Conservation (phyloP, 2,797 vertebrate species). For the Petrocephalus schoutedeni region DNA sequence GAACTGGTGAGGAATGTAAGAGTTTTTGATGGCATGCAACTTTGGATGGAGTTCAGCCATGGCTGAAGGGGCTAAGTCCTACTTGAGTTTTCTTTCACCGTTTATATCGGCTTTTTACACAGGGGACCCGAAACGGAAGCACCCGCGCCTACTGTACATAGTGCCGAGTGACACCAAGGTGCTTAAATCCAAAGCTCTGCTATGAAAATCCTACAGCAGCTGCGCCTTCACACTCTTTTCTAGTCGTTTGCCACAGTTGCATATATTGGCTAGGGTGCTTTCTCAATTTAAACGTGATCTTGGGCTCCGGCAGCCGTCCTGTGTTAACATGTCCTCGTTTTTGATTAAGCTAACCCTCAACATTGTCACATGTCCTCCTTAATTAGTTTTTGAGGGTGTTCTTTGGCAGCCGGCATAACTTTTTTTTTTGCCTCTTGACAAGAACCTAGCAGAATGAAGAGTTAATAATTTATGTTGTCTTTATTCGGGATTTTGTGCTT, state of each 20-base stretch:
- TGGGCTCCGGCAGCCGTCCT: slow-evolving; percentile 4
- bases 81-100: neutral
- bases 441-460: slow-evolving; percentile 15
- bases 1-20: neutral
- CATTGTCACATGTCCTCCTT: neutral
- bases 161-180: slow-evolving; percentile 19
- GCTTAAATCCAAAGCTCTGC: neutral
- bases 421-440: slow-evolving; percentile 24
- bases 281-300: neutral
- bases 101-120: neutral
- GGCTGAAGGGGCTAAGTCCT: slow-evolving; percentile 36
- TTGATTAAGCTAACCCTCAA: slow-evolving; percentile 34
- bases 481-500: slow-evolving; percentile 31
- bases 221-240: neutral
- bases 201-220: neutral
- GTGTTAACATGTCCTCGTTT: slow-evolving; percentile 36
- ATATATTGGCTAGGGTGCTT: neutral
- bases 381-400: slow-evolving; percentile 21
- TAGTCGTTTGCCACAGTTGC: neutral
- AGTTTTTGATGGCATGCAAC: neutral
- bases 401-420: slow-evolving; percentile 33
- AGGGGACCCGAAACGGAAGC: slow-evolving; percentile 48
- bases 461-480: slow-evolving; percentile 32
- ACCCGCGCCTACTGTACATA: slow-evolving; percentile 78
- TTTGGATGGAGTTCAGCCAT: slow-evolving; percentile 39